Base-by-base conservation (phyloP, 2,113 vertebrate species). In the Callorhinus ursinus region DNA sequence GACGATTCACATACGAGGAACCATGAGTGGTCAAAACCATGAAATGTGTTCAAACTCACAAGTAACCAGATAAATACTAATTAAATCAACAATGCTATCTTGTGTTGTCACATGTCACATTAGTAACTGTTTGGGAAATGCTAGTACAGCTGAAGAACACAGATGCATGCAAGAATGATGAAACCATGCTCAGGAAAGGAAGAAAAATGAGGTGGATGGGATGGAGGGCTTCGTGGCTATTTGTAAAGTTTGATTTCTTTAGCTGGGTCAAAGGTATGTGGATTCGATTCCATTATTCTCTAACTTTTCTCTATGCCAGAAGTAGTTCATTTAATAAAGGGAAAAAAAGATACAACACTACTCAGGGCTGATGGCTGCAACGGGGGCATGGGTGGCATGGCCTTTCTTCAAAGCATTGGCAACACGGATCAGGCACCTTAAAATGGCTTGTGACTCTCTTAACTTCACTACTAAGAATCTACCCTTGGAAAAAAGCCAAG, bases 251-350 rank as follows among this genome's bases (percentile, higher is more conserved):
- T 88, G 6, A 24, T 76, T 72, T 92, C 55, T 95, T 69, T 85
- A 77, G 8, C n/a, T 53, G 22, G 53, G 39, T 79, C 5, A 7
- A 61, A 12, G 28, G 31, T 80, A 31, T 18, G 26, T 49, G 24
- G 39, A 26, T 84, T 33, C 82, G 2, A 49, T 63, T n/a, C 33
- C 9, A 14, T 67, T 33, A 28, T 74, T 69, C 65, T 72, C 26
- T 59, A 76, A 81, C 36, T 84, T 76, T 49, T 55, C 24, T 76
- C n/a, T 94, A 14, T 49, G 69, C 53, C 39, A 15, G 36, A 76
- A 95, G 21, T 36, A 42, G 28, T 63, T 82, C 28, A 72, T 90
- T 93, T 88, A 69, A 80, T 18, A 88, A 57, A 42, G 49, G 76
- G 2, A 9, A 71, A 39, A 31, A 86, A 65, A 76, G 83, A 53